Conservation (phyloP, 1,140 invertebrate species). For the Euglossa dilemma region DNA sequence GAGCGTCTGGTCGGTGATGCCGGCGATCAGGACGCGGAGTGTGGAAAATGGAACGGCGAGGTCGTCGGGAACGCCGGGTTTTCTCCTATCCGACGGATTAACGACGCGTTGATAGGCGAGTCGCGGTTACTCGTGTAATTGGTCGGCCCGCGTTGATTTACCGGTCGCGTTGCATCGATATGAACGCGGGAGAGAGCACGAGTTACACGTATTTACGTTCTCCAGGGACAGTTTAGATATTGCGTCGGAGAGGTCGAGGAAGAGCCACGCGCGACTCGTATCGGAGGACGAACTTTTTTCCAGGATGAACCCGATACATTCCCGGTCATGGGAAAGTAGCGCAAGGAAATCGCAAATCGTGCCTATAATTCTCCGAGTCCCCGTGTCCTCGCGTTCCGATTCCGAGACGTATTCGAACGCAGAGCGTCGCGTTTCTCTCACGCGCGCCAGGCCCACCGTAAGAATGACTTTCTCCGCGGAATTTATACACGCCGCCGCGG, state of each 20-base stretch:
- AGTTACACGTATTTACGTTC: too few species aligned
- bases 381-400: slow-evolving; percentile 18
- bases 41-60: too few species aligned
- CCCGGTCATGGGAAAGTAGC: slow-evolving; percentile 25
- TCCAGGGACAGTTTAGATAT: not conserved
- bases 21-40: too few species aligned
- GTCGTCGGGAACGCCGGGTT: too few species aligned
- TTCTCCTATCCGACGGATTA: too few species aligned
- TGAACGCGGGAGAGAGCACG: too few species aligned
- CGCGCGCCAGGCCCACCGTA: not conserved
- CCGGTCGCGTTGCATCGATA: not conserved
- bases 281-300: not conserved
- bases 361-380: slow-evolving; percentile 44
- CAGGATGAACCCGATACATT: not conserved
- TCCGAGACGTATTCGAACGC: not conserved
- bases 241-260: not conserved
- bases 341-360: slow-evolving; percentile 41
- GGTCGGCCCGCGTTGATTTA: not conserved
- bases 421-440: slow-evolving; percentile 23
- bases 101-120: too few species aligned
- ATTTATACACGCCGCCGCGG: slow-evolving; percentile 9
- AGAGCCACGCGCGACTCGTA: not conserved
- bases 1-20: too few species aligned
- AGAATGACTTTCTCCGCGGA: slow-evolving; percentile 20
- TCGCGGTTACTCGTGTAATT: too few species aligned